Evolutionary conservation across 2,797 vertebrate species (phyloP).

Genomic region (Artibeus jamaicensis): DNA sequence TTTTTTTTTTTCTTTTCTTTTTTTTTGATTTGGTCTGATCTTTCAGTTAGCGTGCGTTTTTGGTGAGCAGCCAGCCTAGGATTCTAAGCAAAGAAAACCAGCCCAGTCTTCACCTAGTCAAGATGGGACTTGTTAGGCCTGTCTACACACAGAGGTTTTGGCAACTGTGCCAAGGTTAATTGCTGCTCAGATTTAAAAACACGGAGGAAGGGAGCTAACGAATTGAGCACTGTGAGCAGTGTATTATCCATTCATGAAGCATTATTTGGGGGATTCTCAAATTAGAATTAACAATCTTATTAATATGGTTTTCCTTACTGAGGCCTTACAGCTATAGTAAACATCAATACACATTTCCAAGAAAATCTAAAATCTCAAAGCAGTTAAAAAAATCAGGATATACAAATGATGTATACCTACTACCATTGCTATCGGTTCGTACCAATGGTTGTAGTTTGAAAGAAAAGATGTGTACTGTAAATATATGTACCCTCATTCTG

Average conservation of each 20-base stretch:
- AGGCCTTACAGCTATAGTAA: not conserved
- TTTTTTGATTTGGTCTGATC: not conserved
- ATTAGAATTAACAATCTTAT: not conserved
- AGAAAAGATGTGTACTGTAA: not conserved
- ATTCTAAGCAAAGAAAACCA: constrained; percentile 20
- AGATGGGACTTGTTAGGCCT: constrained; percentile 40
- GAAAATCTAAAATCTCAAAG: not conserved
- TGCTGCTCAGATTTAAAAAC: constrained; percentile 41
- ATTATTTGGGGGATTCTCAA: constrained; percentile 2
- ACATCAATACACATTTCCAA: not conserved
- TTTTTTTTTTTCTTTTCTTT: not conserved
- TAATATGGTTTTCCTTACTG: not conserved
- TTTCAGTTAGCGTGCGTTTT: not conserved
- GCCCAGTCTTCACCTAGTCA: constrained; percentile 17
- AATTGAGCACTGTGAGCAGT: not conserved
- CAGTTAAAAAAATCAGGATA: not conserved
- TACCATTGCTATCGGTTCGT: not conserved
- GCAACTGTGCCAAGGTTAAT: constrained; percentile 46
- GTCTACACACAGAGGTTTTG: not conserved
- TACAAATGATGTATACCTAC: not conserved
- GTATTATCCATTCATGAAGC: not conserved
- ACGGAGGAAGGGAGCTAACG: not conserved
- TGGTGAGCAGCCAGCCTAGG: not conserved
- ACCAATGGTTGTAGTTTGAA: not conserved
- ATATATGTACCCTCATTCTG: not conserved